Evolutionary conservation across 2,888 invertebrate species (phyloP).

Genomic region (Orchestes rusci): DNA sequence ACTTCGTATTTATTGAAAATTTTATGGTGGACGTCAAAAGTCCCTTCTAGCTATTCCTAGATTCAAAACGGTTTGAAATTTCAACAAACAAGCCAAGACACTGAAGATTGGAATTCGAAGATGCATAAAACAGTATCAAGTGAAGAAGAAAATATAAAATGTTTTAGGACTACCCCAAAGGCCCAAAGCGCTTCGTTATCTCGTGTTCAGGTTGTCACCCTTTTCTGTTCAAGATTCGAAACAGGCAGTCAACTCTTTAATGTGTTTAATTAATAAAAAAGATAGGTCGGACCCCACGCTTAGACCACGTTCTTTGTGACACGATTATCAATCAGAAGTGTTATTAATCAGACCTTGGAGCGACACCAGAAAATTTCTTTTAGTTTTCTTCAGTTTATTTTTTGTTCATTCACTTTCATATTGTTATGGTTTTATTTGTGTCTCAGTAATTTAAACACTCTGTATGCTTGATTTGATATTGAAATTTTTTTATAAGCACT

Average conservation of each 20-base stretch:
- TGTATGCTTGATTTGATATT: not conserved
- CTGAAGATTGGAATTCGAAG: too few species aligned
- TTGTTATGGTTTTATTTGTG: not conserved
- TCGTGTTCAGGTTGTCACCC: too few species aligned
- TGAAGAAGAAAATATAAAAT: too few species aligned
- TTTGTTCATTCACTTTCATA: not conserved
- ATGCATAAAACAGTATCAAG: too few species aligned
- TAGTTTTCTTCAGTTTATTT: not conserved
- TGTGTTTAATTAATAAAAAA: slow-evolving; percentile 40
- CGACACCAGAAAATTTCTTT: slow-evolving; percentile 14
- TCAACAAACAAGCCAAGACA: too few species aligned
- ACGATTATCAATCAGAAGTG: slow-evolving; percentile 28
- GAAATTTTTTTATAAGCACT: too few species aligned
- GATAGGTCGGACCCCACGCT: slow-evolving; percentile 33
- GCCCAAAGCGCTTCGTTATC: too few species aligned
- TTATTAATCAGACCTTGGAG: slow-evolving; percentile 25
- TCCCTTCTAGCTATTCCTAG: too few species aligned
- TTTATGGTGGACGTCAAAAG: too few species aligned
- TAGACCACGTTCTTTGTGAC: slow-evolving; percentile 23
- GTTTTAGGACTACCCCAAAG: too few species aligned
- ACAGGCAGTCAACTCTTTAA: slow-evolving; percentile 37
- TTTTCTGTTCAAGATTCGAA: slow-evolving; percentile 27
- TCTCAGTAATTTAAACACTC: not conserved
- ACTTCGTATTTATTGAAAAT: too few species aligned
- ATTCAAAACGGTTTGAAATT: too few species aligned